A percentile compares a stretch with the other conserved stretches of the same genome.
These are phyloP conservation scores for Pocillopora damicornis DNA, from an alignment of 64 coral and sea anemone species.

Conservation along the genomic window DNA sequence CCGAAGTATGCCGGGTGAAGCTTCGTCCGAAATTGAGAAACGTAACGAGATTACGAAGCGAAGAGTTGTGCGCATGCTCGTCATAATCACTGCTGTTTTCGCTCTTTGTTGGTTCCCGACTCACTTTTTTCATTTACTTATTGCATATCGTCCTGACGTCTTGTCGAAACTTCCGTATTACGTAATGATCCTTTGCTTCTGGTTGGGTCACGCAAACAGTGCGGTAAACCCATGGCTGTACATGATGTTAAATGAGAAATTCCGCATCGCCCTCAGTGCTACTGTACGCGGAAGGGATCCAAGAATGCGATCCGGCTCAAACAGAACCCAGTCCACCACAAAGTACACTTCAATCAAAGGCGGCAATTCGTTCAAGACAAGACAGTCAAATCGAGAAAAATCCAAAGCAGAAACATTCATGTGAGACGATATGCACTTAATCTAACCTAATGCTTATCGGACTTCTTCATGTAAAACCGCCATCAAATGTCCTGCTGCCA, in stretches of 20 bases:
- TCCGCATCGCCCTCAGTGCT: not conserved
- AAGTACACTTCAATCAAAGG: not conserved
- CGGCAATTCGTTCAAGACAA: not conserved
- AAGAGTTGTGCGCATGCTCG: constrained; percentile 11
- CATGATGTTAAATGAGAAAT: constrained; percentile 8
- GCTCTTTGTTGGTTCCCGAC: constrained; percentile 25
- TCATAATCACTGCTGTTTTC: not conserved
- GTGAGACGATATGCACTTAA: too few species aligned
- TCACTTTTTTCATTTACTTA: not conserved
- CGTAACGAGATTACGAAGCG: not conserved
- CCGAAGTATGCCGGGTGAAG: not conserved
- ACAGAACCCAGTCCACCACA: not conserved
- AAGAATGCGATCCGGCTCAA: not conserved
- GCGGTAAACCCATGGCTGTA: constrained; percentile 21
- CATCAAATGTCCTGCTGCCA: too few species aligned
- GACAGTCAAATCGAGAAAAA: not conserved
- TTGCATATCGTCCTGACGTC: not conserved
- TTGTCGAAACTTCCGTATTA: not conserved
- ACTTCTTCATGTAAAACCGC: too few species aligned
- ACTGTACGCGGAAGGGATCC: not conserved
- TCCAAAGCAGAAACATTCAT: not conserved
- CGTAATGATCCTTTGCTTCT: not conserved
- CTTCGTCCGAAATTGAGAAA: not conserved
- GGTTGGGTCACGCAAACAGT: constrained; percentile 2
- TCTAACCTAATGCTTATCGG: too few species aligned